Base-by-base conservation (phyloP, 2,888 invertebrate genomes). In the Lacanobia wlatinum region DNA sequence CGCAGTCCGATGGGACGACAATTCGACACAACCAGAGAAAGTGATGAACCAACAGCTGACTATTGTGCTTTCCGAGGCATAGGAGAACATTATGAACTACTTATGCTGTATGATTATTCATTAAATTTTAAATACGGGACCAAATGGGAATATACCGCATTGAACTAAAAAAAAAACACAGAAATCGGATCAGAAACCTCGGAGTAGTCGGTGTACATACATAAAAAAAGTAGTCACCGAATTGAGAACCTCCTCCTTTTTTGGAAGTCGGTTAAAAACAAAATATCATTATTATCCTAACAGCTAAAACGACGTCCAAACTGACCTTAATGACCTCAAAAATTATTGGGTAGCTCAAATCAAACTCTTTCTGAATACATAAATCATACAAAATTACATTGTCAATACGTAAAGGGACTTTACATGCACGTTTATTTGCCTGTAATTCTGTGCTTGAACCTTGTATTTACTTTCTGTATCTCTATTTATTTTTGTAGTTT, bases 371-470 rank as follows among this genome's bases (percentile, higher is more conserved):
- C 21, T 40, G n/a, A 73, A 63, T 52, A 63, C 63, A 58, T 73
- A 63, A 63, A 73, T 73, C 64, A 73, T 50, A 43, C 16, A 50
- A 63, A 73, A 73, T 73, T 43, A 73, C 63, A 61, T 38, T 63
- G 63, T 73, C 73, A 64, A 73, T 73, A 58, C 3, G 23, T 14
- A 23, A 50, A 34, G 9, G 23, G 12, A 23, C 14, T 28, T 55
- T 28, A 58, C 18, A 7, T 46, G 14, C 7, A 48, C 18, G 40
- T 34, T 56, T 43, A 62, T 58, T 40, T 70, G 7, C n/a, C 14
- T 16, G 38, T 38, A 28, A 40, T 40, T n/a, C 18, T 61, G 9
- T 14, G 2, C 9, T 34, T 23, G 53, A n/a, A 14, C 14, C 4
- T 18, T 34, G 4, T 40, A 5, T 34, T 70, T 70, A 58, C 14